Percentiles rank a stretch among this genome's conserved stretches.
Evolutionary conservation across 2,113 vertebrate species (phyloP).

Genomic region (Cacatua alba): DNA sequence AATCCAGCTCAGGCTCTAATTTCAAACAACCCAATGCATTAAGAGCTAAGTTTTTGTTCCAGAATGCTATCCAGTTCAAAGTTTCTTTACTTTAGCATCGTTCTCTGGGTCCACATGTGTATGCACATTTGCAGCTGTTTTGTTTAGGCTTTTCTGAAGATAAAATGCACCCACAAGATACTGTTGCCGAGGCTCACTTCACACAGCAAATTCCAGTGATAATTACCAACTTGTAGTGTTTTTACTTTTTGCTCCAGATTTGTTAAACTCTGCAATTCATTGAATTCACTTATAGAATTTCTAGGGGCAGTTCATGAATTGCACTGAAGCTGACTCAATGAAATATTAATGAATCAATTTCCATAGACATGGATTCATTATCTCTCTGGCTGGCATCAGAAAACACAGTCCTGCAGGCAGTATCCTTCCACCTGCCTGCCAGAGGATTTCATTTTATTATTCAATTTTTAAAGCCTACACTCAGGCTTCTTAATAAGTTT

Average conservation of each 20-base stretch:
- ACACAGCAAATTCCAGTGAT: background rate
- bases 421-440: constrained; percentile 65
- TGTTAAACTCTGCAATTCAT: constrained; percentile 71
- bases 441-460: constrained; percentile 65
- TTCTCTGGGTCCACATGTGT: background rate
- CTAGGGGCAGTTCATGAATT: constrained; percentile 74
- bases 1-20: background rate
- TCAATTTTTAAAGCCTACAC: constrained; percentile 52
- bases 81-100: background rate
- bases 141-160: background rate
- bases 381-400: constrained; percentile 70
- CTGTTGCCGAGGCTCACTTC: background rate
- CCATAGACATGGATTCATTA: constrained; percentile 79
- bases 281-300: constrained; percentile 77
- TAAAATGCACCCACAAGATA: background rate
- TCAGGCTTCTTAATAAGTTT: constrained; percentile 57
- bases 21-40: background rate
- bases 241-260: constrained; percentile 52
- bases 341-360: constrained; percentile 84
- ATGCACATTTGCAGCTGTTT: background rate
- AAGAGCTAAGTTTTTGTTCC: background rate
- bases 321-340: constrained; percentile 71
- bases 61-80: background rate
- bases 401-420: constrained; percentile 69
- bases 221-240: background rate